These are phyloP conservation scores for Volucella bombylans DNA, from an alignment of 2,888 invertebrate species.

Conservation along the genomic window DNA sequence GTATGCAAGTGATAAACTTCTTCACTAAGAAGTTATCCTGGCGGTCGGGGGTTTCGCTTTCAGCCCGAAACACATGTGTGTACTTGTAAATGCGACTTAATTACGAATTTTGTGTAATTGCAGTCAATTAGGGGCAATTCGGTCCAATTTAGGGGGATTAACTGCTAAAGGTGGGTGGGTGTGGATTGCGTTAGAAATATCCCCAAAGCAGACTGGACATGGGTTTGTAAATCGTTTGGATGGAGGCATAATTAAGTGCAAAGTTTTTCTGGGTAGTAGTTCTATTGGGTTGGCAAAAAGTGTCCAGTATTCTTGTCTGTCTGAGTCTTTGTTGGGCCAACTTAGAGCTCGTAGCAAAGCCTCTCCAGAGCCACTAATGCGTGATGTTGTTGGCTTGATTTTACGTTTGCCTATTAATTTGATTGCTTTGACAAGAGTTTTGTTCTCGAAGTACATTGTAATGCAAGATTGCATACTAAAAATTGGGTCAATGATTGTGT, in stretches of 20 bases:
- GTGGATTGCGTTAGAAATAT: slow-evolving; percentile 19
- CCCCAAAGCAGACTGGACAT: neutral
- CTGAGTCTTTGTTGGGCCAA: too few relatives aligned
- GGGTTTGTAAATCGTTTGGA: slow-evolving; percentile 14
- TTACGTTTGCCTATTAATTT: too few relatives aligned
- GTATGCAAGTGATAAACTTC: slow-evolving; percentile 12
- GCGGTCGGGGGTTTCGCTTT: neutral
- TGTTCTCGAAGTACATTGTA: too few relatives aligned
- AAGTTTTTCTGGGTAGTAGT: neutral
- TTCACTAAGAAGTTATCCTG: slow-evolving; percentile 20
- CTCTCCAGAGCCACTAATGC: too few relatives aligned
- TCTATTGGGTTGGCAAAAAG: too few relatives aligned
- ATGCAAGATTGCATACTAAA: too few relatives aligned
- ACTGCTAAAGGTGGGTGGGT: slow-evolving; percentile 40
- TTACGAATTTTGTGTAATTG: slow-evolving; percentile 52
- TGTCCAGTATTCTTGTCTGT: too few relatives aligned
- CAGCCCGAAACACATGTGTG: neutral
- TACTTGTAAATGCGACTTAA: slow-evolving; percentile 32
- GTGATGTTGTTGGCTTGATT: too few relatives aligned
- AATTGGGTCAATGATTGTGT: too few relatives aligned
- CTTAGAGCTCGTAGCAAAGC: too few relatives aligned
- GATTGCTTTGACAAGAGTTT: too few relatives aligned
- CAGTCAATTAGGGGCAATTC: slow-evolving; percentile 57
- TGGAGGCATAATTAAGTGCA: slow-evolving; percentile 1
- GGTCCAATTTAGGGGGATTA: slow-evolving; percentile 36